Conservation (phyloP, 2,797 vertebrate species). For the Neomorphus geoffroyi region DNA sequence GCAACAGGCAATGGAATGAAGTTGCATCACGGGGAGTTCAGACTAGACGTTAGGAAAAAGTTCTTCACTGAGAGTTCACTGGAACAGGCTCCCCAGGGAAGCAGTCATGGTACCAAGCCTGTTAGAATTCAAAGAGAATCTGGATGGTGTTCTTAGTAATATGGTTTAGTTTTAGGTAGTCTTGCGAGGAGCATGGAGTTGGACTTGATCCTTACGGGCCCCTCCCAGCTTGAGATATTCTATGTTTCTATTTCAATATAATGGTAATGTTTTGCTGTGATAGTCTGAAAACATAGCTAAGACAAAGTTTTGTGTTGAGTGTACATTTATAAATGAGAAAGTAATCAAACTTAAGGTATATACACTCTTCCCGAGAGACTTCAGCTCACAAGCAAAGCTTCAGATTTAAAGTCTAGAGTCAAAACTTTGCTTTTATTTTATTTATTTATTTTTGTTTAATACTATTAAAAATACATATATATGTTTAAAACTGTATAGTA, state of each 20-base stretch:
- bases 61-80: background rate
- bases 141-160: background rate
- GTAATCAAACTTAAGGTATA: background rate
- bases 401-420: background rate
- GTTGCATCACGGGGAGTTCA: background rate
- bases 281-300: background rate
- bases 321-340: background rate
- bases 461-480: background rate
- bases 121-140: background rate
- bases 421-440: background rate
- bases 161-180: background rate
- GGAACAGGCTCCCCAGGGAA: background rate
- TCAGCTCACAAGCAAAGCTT: background rate
- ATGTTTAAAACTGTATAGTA: background rate
- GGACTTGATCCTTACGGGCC: background rate
- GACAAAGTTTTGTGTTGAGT: background rate
- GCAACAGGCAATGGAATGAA: background rate
- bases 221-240: background rate
- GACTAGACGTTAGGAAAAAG: background rate
- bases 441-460: background rate
- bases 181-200: background rate
- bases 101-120: background rate
- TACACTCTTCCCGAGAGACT: background rate
- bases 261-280: background rate
- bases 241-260: background rate